Evolutionary conservation across 1,140 invertebrate species (phyloP), one percentile per base, ranked within the genome.

Genomic region (Drosophila santomea): DNA sequence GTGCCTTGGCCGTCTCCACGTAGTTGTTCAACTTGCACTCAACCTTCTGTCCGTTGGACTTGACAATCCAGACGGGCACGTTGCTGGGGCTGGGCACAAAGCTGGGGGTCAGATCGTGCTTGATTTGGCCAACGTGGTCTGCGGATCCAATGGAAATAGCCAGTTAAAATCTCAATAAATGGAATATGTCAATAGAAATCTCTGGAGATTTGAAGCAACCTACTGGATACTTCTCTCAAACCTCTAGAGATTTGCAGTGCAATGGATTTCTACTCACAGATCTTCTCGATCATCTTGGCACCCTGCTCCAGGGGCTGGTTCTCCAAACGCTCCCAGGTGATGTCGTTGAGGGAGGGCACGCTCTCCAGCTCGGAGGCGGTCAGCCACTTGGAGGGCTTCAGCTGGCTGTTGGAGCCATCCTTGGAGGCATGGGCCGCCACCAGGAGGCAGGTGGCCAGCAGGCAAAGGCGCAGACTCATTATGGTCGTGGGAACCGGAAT

Each of bases 41-140:
- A 17, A 88, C 48, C 47, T 80, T 74, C 8, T 90, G 69, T 25
- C 90, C 88, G 35, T 91, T 90, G 54, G 74, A 54, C 61, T 84
- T 90, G 48, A 91, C 43, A 43, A 91, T 79, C 75, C 61, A 82
- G n/a, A 83, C 86, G 41, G 83, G 83, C 43, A 91, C 80, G 20
- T 90, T 84, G 68, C 76, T 91, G 39, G 90, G 32, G 66, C 84
- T 91, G 57, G 90, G 90, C 38, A 86, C 90, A 66, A 85, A 91
- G 72, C 59, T 90, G 45, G 90, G 90, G 38, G 76, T 71, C 67
- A 91, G 61, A 57, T 80, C 74, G 36, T 72, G 57, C 41, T 84
- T 78, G 56, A 90, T 80, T 23, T 89, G 75, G n/a, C 78, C 51
- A 36, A 91, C 72, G 56, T 91, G 90, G 56, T 91, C 88, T 91